Evolutionary conservation across 2,888 invertebrate genomes (phyloP).

Genomic region (Coenonympha glycerion): DNA sequence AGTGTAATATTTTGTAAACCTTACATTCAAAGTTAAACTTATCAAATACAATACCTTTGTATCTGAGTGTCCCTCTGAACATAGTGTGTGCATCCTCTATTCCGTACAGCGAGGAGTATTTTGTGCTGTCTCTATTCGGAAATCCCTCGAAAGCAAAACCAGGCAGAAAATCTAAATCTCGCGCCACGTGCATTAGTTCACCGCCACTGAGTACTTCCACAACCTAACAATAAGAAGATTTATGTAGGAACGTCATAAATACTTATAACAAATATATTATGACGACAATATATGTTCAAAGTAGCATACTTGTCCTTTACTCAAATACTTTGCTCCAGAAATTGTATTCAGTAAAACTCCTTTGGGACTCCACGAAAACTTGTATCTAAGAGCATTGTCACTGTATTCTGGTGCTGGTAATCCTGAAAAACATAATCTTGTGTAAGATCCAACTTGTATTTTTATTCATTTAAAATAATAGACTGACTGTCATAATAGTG

Average conservation of each 20-base stretch:
- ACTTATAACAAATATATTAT: neutral
- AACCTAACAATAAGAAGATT: conserved; percentile 63
- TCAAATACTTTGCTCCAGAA: conserved; percentile 90
- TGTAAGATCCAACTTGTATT: neutral
- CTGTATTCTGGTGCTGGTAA: conserved; percentile 98
- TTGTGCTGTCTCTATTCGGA: conserved; percentile 96
- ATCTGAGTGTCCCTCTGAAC: conserved; percentile 94
- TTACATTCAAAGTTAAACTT: too few species aligned
- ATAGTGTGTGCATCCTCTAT: conserved; percentile 91
- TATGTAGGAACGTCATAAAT: neutral
- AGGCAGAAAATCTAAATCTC: conserved; percentile 91
- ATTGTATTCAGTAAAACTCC: conserved; percentile 94
- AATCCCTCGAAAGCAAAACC: conserved; percentile 98
- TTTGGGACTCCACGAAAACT: conserved; percentile 98
- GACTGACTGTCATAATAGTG: too few species aligned
- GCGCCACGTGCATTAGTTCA: conserved; percentile 87
- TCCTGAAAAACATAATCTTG: conserved; percentile 61
- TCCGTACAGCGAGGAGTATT: conserved; percentile 91
- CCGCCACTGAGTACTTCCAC: conserved; percentile 94
- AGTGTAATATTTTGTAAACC: too few species aligned
- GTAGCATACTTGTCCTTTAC: conserved; percentile 81
- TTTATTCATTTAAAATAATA: too few species aligned
- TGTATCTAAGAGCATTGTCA: conserved; percentile 91
- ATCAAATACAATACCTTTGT: conserved; percentile 86
- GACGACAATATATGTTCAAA: too few species aligned